Evolutionary conservation across 2,888 invertebrate genomes (phyloP).

Genomic region (Drosophila kuntzei): DNA sequence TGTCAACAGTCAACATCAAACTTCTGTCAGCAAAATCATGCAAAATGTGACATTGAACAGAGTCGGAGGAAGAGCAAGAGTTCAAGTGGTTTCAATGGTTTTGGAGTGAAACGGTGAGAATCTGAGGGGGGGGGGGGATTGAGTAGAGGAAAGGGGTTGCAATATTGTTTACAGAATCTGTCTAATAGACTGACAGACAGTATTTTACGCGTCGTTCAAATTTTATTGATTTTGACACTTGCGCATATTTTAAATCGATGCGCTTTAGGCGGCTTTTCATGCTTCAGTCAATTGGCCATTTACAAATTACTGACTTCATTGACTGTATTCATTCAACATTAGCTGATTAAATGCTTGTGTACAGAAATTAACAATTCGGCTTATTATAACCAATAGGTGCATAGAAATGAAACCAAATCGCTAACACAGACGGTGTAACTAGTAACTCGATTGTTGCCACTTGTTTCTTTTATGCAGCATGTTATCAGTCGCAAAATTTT

Average conservation of each 20-base stretch:
- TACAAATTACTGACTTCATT: slow-evolving; percentile 23
- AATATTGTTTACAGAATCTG: slow-evolving; percentile 16
- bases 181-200: not conserved
- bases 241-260: slow-evolving; percentile 40
- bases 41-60: slow-evolving; percentile 61
- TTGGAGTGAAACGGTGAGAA: not conserved
- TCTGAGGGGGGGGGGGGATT: no score
- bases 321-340: not conserved
- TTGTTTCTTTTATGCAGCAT: not conserved
- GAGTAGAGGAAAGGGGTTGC: not conserved
- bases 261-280: slow-evolving; percentile 33
- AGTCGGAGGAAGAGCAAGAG: slow-evolving; percentile 19
- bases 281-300: slow-evolving; percentile 8
- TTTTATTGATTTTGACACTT: slow-evolving; percentile 66
- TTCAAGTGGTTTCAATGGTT: slow-evolving; percentile 37
- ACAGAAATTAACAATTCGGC: not conserved
- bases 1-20: slow-evolving; percentile 71
- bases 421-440: not conserved
- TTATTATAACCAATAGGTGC: not conserved
- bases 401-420: not conserved
- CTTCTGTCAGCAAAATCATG: slow-evolving; percentile 77
- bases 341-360: not conserved
- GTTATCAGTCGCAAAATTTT: slow-evolving; percentile 7
- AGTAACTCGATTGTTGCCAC: not conserved
- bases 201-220: slow-evolving; percentile 52